Percentiles rank a stretch among this genome's conserved stretches.
phyloP scores from a whole-genome alignment of 2,797 vertebrate genomes.

The Pangasius krempfi region DNA sequence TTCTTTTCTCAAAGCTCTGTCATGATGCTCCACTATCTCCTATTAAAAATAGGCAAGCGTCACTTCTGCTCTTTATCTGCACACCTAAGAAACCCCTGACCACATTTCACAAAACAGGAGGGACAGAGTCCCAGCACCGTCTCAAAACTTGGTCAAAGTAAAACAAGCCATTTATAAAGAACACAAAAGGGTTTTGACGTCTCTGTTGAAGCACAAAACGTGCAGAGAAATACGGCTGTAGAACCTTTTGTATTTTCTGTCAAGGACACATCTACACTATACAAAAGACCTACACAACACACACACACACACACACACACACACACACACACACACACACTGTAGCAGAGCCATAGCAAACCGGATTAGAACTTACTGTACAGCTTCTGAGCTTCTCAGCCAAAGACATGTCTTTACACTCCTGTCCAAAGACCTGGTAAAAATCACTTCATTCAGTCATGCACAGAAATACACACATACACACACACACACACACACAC shows the following conservation, averaged over 20 bases:
- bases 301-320: neutral
- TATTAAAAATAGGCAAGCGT: neutral
- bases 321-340: constrained; percentile 8
- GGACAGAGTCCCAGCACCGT: neutral
- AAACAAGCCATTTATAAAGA: neutral
- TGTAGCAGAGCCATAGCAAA: neutral
- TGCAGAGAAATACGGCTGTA: neutral
- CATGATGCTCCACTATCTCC: neutral
- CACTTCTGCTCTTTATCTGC: neutral
- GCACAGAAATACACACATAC: neutral
- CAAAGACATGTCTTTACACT: constrained; percentile 5
- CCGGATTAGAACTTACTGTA: neutral
- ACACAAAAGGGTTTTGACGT: neutral
- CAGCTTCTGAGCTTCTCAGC: neutral
- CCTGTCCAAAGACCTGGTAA: neutral
- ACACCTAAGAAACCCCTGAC: neutral
- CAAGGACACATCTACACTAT: neutral
- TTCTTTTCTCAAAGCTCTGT: neutral
- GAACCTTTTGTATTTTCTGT: neutral
- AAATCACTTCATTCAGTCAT: neutral
- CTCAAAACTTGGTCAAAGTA: neutral
- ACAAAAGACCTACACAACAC: neutral
- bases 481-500: constrained; percentile 3
- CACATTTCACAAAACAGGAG: neutral
- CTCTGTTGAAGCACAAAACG: neutral